These are phyloP conservation scores for Leptinotarsa undecemlineata DNA, from an alignment of 1,140 invertebrate species.

Conservation along the genomic window DNA sequence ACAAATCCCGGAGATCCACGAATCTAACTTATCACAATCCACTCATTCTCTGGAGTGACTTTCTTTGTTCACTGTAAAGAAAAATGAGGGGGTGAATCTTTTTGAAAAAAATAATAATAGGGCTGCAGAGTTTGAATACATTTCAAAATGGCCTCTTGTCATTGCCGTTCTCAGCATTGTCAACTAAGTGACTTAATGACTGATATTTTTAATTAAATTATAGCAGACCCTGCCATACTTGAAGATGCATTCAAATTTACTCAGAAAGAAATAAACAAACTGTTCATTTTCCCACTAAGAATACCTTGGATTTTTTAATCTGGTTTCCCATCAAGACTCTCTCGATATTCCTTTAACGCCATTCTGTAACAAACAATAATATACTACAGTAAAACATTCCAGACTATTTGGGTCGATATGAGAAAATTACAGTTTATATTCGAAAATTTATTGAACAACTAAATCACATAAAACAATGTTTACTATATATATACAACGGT, in stretches of 20 bases:
- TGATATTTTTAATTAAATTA: neutral
- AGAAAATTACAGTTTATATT: constrained; percentile 12
- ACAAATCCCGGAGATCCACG: neutral
- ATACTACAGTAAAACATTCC: neutral
- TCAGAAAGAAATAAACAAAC: neutral
- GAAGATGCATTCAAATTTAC: constrained; percentile 20
- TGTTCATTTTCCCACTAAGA: constrained; percentile 21
- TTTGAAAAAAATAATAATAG: neutral
- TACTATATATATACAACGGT: constrained; percentile 2
- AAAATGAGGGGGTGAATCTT: neutral
- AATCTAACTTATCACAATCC: neutral
- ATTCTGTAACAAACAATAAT: constrained; percentile 26
- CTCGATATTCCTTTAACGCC: constrained; percentile 1
- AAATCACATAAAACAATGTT: constrained; percentile 8
- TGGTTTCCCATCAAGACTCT: neutral
- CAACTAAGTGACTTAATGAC: neutral
- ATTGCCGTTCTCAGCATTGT: neutral
- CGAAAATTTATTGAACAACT: constrained; percentile 14
- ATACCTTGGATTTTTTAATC: constrained; percentile 21
- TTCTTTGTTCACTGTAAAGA: constrained; percentile 19
- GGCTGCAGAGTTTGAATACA: constrained; percentile 15
- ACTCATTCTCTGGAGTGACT: constrained; percentile 4
- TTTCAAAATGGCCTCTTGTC: neutral
- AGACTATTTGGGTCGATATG: neutral
- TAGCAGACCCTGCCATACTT: neutral